Conservation (phyloP, 2,888 invertebrate genomes). For the Tiphia femorata region DNA sequence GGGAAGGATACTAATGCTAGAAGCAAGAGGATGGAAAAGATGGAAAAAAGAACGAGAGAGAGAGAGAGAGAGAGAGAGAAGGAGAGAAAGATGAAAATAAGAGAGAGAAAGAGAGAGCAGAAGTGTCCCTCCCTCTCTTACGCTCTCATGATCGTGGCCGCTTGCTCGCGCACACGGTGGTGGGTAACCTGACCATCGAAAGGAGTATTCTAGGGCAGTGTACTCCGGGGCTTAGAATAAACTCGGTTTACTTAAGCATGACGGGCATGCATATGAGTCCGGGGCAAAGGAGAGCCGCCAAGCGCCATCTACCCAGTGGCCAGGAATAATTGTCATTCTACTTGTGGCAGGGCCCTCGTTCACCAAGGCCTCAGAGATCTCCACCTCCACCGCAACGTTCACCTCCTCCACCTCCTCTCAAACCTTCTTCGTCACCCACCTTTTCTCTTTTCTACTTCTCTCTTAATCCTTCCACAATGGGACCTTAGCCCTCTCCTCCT, state of each 20-base stretch:
- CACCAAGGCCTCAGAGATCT: slow-evolving; percentile 29
- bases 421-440: background rate
- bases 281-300: slow-evolving; percentile 61
- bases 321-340: slow-evolving; percentile 64
- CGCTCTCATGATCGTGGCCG: slow-evolving; percentile 1
- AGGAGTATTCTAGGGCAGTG: slow-evolving; percentile 59
- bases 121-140: too few species aligned
- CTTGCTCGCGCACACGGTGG: slow-evolving; percentile 21
- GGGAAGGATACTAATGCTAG: too few species aligned
- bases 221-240: slow-evolving; percentile 57
- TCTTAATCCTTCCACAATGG: too few species aligned
- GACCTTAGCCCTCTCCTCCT: background rate
- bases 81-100: background rate
- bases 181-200: slow-evolving; percentile 55
- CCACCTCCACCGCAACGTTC: background rate
- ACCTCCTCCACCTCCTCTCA: background rate
- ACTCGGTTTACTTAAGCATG: slow-evolving; percentile 62
- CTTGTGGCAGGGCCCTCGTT: slow-evolving; percentile 29
- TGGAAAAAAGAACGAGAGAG: background rate
- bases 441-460: background rate
- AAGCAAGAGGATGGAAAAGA: too few species aligned
- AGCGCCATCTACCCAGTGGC: slow-evolving; percentile 63
- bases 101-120: background rate
- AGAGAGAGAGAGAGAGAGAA: background rate
- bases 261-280: slow-evolving; percentile 62